Evolutionary conservation across 1,140 invertebrate species (phyloP).

Genomic region (Nephila pilipes): DNA sequence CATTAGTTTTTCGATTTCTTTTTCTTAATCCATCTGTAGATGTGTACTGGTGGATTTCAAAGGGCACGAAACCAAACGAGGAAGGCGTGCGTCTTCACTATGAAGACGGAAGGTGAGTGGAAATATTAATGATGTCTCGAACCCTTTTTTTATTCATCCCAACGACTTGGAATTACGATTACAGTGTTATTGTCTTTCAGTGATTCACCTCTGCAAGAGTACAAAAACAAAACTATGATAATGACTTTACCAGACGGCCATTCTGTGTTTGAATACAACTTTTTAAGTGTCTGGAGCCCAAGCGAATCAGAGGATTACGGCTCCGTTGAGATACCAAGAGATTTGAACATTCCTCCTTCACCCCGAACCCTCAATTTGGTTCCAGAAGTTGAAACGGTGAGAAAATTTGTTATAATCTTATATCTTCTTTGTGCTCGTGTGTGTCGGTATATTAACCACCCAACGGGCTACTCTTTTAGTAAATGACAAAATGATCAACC

Average conservation of each 20-base stretch:
- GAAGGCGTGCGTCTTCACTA: slow-evolving; percentile 90
- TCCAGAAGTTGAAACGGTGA: slow-evolving; percentile 85
- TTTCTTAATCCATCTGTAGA: slow-evolving; percentile 84
- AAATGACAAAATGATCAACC: too few species aligned
- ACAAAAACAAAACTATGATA: slow-evolving; percentile 92
- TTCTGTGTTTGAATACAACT: slow-evolving; percentile 91
- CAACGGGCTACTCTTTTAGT: too few species aligned
- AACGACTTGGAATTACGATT: neutral
- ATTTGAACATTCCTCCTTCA: slow-evolving; percentile 92
- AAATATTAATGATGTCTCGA: neutral
- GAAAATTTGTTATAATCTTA: neutral
- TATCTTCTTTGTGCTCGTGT: neutral
- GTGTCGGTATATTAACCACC: too few species aligned
- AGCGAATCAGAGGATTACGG: slow-evolving; percentile 96
- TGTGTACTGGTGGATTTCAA: slow-evolving; percentile 94
- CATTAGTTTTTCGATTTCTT: neutral
- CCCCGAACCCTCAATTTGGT: slow-evolving; percentile 95
- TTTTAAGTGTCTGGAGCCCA: slow-evolving; percentile 92
- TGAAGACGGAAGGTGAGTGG: slow-evolving; percentile 89
- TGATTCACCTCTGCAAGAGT: slow-evolving; percentile 86
- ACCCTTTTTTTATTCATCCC: neutral
- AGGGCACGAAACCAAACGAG: slow-evolving; percentile 82
- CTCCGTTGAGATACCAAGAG: slow-evolving; percentile 88
- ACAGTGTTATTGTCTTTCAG: slow-evolving; percentile 78
- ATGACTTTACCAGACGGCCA: slow-evolving; percentile 90